phyloP scores from a whole-genome alignment of 2,797 vertebrate species.

The Leptodactylus fallax region DNA sequence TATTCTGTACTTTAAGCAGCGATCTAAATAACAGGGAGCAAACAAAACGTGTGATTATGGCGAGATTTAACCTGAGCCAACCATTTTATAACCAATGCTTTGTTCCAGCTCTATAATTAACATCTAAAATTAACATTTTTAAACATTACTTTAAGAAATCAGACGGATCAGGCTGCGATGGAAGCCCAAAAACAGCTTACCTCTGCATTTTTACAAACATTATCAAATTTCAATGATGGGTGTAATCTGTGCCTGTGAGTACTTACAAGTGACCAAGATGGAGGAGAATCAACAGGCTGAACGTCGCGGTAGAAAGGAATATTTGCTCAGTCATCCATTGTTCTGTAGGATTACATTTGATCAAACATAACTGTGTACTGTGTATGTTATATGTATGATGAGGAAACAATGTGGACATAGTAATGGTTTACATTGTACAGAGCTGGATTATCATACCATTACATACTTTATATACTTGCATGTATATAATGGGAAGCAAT shows the following conservation, averaged over 20 bases:
- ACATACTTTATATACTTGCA: no score
- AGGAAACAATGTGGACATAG: no score
- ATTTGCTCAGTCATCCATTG: slow-evolving; percentile 2
- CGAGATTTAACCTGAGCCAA: slow-evolving; percentile 74
- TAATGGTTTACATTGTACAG: no score
- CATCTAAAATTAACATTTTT: slow-evolving; percentile 85
- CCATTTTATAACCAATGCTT: slow-evolving; percentile 83
- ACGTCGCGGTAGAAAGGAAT: slow-evolving; percentile 14
- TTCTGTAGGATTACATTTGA: not conserved
- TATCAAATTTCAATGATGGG: slow-evolving; percentile 57
- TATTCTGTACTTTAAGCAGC: slow-evolving; percentile 69
- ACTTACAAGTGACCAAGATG: slow-evolving; percentile 40
- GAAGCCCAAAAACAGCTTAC: slow-evolving; percentile 69
- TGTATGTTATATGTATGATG: not conserved
- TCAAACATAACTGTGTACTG: not conserved
- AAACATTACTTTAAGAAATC: slow-evolving; percentile 75
- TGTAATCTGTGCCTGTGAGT: slow-evolving; percentile 47
- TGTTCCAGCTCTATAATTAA: slow-evolving; percentile 87
- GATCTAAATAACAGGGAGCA: slow-evolving; percentile 74
- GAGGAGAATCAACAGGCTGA: slow-evolving; percentile 21
- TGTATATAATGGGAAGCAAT: no score
- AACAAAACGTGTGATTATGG: slow-evolving; percentile 75
- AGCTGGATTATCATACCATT: no score
- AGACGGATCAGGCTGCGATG: slow-evolving; percentile 71
- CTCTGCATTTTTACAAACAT: slow-evolving; percentile 68